These are phyloP conservation scores for Petromus typicus DNA, from an alignment of 2,113 vertebrate genomes.

Conservation along the genomic window DNA sequence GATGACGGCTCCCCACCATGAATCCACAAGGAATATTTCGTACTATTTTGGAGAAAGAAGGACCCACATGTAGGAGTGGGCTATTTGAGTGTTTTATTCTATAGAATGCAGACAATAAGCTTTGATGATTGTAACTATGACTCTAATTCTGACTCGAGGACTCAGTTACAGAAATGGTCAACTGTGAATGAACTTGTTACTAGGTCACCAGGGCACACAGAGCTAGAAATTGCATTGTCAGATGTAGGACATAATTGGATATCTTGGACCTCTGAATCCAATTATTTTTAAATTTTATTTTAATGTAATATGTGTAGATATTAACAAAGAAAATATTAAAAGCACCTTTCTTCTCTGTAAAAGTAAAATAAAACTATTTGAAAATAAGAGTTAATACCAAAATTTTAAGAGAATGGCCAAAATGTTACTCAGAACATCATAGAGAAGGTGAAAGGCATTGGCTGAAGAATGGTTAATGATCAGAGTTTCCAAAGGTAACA, in stretches of 20 bases:
- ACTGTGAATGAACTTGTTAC: not conserved
- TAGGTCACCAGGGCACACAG: not conserved
- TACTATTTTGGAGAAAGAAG: slow-evolving; percentile 23
- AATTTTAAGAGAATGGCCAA: not conserved
- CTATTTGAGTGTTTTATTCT: not conserved
- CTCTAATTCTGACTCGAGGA: not conserved
- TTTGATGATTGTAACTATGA: not conserved
- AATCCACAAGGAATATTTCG: not conserved
- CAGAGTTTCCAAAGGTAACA: not conserved
- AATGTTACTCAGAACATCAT: not conserved
- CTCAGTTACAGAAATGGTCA: not conserved
- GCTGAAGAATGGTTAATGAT: not conserved
- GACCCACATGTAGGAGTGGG: not conserved
- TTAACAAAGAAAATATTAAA: not conserved
- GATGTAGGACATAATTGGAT: not conserved
- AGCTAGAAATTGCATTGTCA: not conserved
- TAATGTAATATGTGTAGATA: not conserved
- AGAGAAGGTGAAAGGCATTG: not conserved
- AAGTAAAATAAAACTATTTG: not conserved
- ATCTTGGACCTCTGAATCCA: not conserved
- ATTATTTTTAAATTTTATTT: not conserved
- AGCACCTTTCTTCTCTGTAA: not conserved
- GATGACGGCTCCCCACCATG: not conserved
- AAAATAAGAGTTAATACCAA: not conserved
- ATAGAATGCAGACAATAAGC: not conserved